Evolutionary conservation across 2,888 invertebrate genomes (phyloP).

Genomic region (Pandemis cinnamomeana): DNA sequence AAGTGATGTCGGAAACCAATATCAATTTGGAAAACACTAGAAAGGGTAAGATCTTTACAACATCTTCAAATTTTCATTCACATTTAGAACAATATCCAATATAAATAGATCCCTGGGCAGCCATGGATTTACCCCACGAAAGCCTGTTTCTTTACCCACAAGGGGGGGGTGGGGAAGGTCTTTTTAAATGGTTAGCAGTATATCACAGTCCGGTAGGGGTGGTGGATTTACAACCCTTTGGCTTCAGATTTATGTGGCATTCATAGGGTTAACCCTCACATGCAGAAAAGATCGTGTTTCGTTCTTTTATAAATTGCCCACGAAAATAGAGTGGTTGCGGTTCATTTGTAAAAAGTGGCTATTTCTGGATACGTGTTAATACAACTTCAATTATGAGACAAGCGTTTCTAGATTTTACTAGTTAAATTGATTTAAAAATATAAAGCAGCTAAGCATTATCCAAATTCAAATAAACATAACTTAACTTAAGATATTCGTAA

Average conservation of each 20-base stretch:
- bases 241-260: constrained; percentile 75
- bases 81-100: constrained; percentile 65
- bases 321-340: constrained; percentile 65
- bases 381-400: constrained; percentile 16
- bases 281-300: constrained; percentile 79
- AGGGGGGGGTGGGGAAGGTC: constrained; percentile 48
- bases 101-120: constrained; percentile 50
- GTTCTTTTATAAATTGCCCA: constrained; percentile 78
- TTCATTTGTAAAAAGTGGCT: constrained; percentile 47
- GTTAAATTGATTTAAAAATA: too few relatives aligned
- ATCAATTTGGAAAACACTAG: constrained; percentile 77
- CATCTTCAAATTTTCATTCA: constrained; percentile 78
- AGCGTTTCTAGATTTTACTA: neutral
- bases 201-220: constrained; percentile 72
- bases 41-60: constrained; percentile 69
- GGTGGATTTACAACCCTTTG: constrained; percentile 82
- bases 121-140: constrained; percentile 42
- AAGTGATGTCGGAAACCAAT: constrained; percentile 64
- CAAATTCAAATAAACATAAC: too few relatives aligned
- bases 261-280: constrained; percentile 70
- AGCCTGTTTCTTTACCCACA: constrained; percentile 20
- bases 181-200: constrained; percentile 57
- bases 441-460: too few relatives aligned
- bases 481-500: too few relatives aligned
- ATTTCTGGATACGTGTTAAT: constrained; percentile 13